A percentile compares a stretch with the other conserved stretches of the same genome.
Conservation (phyloP, 2,888 invertebrate species). For the Scaptomyza reducta region DNA sequence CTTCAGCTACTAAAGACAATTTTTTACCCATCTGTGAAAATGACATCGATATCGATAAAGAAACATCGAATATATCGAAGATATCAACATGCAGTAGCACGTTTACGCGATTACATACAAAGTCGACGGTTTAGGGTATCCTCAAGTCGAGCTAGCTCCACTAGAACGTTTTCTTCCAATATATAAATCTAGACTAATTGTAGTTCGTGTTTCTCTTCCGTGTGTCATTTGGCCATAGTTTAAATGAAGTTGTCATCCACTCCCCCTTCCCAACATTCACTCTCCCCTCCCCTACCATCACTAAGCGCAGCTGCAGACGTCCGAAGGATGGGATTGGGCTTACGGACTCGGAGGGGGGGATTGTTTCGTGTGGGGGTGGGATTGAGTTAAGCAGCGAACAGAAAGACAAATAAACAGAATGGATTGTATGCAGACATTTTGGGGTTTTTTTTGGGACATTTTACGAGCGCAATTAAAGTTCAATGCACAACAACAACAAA, state of each 20-base stretch:
- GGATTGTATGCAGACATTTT: background rate
- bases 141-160: too few relatives aligned
- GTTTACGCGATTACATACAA: too few relatives aligned
- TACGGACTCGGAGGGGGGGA: too few relatives aligned
- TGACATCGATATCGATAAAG: too few relatives aligned
- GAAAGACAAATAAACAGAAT: background rate
- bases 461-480: conserved; percentile 67
- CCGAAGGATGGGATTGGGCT: background rate
- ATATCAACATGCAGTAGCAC: too few relatives aligned
- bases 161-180: too few relatives aligned
- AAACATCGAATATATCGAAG: background rate
- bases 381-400: background rate
- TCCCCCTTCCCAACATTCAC: conserved; percentile 11
- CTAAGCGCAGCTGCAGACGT: conserved; percentile 52
- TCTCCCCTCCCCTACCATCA: conserved; percentile 10
- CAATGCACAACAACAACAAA: conserved; percentile 50
- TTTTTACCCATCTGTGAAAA: too few relatives aligned
- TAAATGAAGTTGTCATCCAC: conserved; percentile 49
- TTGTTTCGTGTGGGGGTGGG: background rate
- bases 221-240: conserved; percentile 44
- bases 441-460: conserved; percentile 24
- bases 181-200: too few relatives aligned
- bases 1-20: background rate
- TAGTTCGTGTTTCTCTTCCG: conserved; percentile 3
- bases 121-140: too few relatives aligned